Evolutionary conservation across 1,140 invertebrate genomes (phyloP).

Genomic region (Arctopsyche grandis): DNA sequence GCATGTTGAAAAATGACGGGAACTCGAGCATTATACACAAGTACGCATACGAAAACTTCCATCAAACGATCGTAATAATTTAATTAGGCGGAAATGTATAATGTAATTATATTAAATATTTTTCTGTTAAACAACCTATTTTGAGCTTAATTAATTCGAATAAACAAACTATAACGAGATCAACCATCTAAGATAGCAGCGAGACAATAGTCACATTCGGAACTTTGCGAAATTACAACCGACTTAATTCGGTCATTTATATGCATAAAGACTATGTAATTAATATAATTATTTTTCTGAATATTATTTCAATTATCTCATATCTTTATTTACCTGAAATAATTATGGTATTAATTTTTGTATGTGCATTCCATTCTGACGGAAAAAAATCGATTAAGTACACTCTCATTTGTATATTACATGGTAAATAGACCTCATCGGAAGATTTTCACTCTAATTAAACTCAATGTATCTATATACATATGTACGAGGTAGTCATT

Average conservation of each 20-base stretch:
- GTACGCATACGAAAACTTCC: not conserved
- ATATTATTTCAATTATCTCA: conserved; percentile 7
- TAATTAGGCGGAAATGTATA: not conserved
- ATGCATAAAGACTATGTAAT: not conserved
- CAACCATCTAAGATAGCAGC: not conserved
- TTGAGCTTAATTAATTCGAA: not conserved
- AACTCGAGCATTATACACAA: not conserved
- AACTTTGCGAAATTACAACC: conserved; percentile 1
- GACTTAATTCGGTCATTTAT: not conserved
- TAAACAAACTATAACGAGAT: not conserved
- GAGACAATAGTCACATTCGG: not conserved
- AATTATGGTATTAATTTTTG: not conserved
- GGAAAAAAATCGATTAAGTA: no score
- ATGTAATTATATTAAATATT: no score
- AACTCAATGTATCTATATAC: not conserved
- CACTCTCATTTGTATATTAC: no score
- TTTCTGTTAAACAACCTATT: not conserved
- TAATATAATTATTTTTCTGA: conserved; percentile 10
- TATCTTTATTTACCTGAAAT: not conserved
- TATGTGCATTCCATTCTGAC: no score
- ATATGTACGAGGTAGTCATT: not conserved
- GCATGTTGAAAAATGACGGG: not conserved
- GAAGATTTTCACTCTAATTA: no score
- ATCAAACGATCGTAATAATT: conserved; percentile 8
- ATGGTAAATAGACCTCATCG: no score